phyloP scores from a whole-genome alignment of 2,113 vertebrate genomes.

The Antechinus flavipes region DNA sequence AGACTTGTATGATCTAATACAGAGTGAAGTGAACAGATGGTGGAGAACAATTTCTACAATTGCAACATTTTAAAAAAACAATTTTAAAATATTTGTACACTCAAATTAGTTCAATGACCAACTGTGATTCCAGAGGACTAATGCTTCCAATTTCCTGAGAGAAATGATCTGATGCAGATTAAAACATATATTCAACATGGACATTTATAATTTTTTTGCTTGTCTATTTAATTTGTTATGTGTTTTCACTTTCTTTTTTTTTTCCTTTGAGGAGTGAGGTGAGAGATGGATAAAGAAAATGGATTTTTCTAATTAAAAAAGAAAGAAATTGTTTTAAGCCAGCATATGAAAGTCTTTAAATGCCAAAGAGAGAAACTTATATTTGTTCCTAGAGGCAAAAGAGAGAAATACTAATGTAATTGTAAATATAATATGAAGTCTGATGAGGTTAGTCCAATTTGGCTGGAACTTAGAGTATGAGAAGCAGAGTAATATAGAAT shows the following conservation, averaged over 20 bases:
- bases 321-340: neutral
- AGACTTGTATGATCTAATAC: neutral
- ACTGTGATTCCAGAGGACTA: neutral
- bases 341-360: neutral
- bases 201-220: neutral
- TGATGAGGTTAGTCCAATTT: neutral
- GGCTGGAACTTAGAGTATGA: neutral
- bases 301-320: neutral
- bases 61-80: neutral
- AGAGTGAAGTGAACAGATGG: neutral
- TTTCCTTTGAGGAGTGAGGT: neutral
- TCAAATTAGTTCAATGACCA: neutral
- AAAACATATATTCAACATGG: neutral
- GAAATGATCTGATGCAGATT: neutral
- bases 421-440: neutral
- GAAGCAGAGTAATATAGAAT: neutral
- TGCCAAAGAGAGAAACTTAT: neutral
- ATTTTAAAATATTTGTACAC: neutral
- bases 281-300: neutral
- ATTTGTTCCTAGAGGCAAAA: neutral
- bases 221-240: neutral
- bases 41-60: neutral
- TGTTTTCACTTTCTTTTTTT: neutral
- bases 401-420: neutral
- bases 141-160: neutral